Base-by-base conservation (phyloP, 2,888 invertebrate species). In the Drosophila subquinaria region DNA sequence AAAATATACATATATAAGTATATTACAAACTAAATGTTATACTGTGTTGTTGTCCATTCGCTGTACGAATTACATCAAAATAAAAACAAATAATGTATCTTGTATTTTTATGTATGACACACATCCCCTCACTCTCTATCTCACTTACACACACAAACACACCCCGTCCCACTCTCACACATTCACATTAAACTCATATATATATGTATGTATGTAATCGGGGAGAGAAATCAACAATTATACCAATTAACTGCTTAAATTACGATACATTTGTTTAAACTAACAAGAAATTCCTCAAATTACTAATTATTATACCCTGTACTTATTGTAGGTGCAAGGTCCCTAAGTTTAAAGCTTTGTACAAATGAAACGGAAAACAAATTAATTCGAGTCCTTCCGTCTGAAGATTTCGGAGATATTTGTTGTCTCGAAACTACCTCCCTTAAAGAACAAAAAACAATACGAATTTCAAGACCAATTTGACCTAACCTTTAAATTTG, bases 11-110 rank as follows among this genome's bases (percentile, higher is more conserved):
- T 3, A 33, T 47, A 78, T 3, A 33, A 38, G 76, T 10, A 79
- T 82, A 77, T 82, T 74, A 71, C 17, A 36, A 65, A 66, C 51
- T 82, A 57, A 82, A 82, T 82, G 81, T 82, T 85, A 78, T 73
- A 81, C 76, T 81, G 81, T 85, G 64, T 74, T 74, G 75, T 75
- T 75, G 75, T 74, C 56, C 69, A 50, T 47, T 72, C 79, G 81
- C 76, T 80, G 73, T 56, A 45, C 43, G n/a, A 56, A 35, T 45
- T 40, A 53, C 27, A 61, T 51, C 67, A 48, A 42, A 27, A 61
- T 51, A 64, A 48, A 42, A 45, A 55, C 48, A 50, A 50, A 55
- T 48, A 50, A 50, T 11, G 11, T 56, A n/a, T 38, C 27, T 27
- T 38, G 52, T 52, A 52, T 55, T 68, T 71, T 72, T 86, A 71